phyloP scores from a whole-genome alignment of 53 echinoderm and acorn worm genomes.

The Astropecten irregularis region DNA sequence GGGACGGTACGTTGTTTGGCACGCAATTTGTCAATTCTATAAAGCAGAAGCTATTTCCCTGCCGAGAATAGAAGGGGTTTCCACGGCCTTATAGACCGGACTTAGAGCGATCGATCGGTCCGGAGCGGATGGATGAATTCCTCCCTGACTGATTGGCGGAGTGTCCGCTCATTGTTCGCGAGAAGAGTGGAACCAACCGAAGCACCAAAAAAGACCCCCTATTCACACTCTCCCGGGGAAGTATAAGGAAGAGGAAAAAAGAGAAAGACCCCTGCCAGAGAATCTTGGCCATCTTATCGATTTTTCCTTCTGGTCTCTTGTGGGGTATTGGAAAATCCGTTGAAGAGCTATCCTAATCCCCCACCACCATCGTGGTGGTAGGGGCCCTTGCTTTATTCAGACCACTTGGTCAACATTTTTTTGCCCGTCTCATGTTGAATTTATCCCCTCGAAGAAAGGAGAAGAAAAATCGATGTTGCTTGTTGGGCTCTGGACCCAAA shows the following conservation, averaged over 20 bases:
- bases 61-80: not conserved
- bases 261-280: too few species aligned
- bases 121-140: not conserved
- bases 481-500: not conserved
- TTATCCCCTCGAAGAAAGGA: not conserved
- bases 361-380: not conserved
- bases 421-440: not conserved
- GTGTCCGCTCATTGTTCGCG: slow-evolving; percentile 21
- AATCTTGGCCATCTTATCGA: slow-evolving; percentile 12
- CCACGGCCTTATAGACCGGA: too few species aligned
- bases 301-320: not conserved
- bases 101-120: slow-evolving; percentile 28
- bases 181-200: not conserved
- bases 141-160: not conserved
- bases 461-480: slow-evolving; percentile 20
- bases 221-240: not conserved
- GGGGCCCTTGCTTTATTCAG: not conserved
- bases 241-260: slow-evolving; percentile 10
- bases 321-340: not conserved
- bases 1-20: not conserved
- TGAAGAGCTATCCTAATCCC: not conserved
- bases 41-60: not conserved
- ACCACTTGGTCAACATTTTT: slow-evolving; percentile 10
- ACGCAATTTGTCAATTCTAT: slow-evolving; percentile 3
- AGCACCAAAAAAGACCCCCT: not conserved